phyloP scores from a whole-genome alignment of 2,113 vertebrate genomes.

The Setophaga kirtlandii region DNA sequence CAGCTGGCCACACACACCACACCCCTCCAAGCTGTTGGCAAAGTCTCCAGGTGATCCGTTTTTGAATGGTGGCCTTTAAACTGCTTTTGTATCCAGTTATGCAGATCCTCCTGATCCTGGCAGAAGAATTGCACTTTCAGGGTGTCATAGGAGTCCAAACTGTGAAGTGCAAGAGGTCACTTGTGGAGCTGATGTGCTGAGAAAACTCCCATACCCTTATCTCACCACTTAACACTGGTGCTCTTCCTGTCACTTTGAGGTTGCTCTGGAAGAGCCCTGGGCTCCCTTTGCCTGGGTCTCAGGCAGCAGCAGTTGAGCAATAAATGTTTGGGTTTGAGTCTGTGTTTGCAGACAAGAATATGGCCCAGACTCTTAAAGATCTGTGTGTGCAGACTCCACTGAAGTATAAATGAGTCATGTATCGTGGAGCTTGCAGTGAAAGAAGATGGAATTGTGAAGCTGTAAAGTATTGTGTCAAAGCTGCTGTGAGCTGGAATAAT shows the following conservation, averaged over 20 bases:
- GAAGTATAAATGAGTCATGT: slow-evolving; percentile 22
- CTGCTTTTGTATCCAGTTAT: background rate
- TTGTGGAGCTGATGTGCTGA: background rate
- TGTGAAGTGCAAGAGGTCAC: background rate
- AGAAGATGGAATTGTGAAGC: slow-evolving; percentile 1
- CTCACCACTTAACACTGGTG: background rate
- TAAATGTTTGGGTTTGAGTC: background rate
- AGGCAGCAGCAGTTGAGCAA: background rate
- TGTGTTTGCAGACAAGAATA: background rate
- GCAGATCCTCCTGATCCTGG: background rate
- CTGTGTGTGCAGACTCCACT: background rate
- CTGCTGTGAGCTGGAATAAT: slow-evolving; percentile 29
- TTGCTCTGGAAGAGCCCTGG: background rate
- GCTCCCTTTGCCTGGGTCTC: background rate
- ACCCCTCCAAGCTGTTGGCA: background rate
- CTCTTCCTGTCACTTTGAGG: background rate
- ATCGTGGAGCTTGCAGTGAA: background rate
- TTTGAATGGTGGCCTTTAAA: background rate
- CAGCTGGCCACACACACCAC: background rate
- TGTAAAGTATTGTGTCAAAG: slow-evolving; percentile 16
- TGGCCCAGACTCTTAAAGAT: background rate
- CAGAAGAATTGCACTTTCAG: background rate
- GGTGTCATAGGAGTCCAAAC: background rate
- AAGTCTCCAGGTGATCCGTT: background rate
- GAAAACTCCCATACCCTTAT: background rate